phyloP scores from a whole-genome alignment of 2,888 invertebrate species.

The Cinara cedri region DNA sequence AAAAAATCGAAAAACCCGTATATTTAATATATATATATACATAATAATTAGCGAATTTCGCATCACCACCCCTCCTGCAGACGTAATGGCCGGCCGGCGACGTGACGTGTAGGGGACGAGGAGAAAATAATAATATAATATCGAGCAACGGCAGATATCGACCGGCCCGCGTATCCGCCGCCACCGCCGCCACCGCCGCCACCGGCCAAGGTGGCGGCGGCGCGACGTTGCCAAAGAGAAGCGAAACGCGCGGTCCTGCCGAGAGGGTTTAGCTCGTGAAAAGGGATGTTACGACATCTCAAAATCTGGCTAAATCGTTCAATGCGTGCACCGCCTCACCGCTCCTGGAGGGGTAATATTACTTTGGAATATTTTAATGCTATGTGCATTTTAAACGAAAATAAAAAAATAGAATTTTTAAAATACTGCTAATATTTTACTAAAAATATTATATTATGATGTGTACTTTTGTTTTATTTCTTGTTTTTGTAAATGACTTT shows the following conservation, averaged over 20 bases:
- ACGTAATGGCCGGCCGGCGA: neutral
- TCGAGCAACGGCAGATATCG: conserved; percentile 50
- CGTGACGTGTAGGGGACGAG: neutral
- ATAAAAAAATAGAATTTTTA: no score
- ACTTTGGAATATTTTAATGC: no score
- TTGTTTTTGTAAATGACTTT: no score
- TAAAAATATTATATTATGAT: no score
- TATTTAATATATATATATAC: no score
- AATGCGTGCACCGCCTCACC: conserved; percentile 9
- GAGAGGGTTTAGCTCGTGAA: conserved; percentile 18
- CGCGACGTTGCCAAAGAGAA: conserved; percentile 53
- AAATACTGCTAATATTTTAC: no score
- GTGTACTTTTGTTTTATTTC: no score
- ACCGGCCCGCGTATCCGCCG: conserved; percentile 43
- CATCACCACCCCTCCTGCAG: neutral
- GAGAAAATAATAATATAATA: conserved; percentile 26
- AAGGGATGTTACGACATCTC: conserved; percentile 45
- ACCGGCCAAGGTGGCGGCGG: conserved; percentile 16
- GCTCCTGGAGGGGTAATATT: no score
- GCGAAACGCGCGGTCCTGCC: conserved; percentile 18
- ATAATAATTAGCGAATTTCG: conserved; percentile 4
- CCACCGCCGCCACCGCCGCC: neutral
- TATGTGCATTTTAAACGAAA: no score
- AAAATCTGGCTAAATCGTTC: conserved; percentile 37
- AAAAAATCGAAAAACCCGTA: neutral